A percentile compares a stretch with the other conserved stretches of the same genome.
phyloP scores from a whole-genome alignment of 2,113 vertebrate genomes.

The Eulemur macaco region DNA sequence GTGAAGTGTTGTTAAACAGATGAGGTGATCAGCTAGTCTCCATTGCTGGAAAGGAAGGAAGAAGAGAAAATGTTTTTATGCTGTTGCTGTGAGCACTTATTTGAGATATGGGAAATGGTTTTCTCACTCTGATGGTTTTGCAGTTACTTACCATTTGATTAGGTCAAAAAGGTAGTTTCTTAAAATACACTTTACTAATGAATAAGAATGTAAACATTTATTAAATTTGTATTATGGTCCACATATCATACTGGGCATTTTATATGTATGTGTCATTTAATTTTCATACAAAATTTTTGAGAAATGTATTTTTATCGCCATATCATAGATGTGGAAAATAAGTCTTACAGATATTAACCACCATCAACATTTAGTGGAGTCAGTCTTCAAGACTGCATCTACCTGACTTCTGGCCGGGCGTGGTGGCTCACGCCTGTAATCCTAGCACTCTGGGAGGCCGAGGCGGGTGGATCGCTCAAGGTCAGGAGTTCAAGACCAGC shows the following conservation, averaged over 20 bases:
- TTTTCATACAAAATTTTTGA: background rate
- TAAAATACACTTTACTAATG: background rate
- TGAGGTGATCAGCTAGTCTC: background rate
- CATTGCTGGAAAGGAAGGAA: background rate
- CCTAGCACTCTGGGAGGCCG: too few species aligned
- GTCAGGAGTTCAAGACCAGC: too few species aligned
- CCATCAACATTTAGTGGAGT: background rate
- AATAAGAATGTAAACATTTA: background rate
- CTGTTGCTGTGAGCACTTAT: background rate
- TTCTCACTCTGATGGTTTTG: background rate
- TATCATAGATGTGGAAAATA: background rate
- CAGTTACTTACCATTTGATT: background rate
- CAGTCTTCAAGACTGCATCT: background rate
- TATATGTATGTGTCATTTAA: background rate
- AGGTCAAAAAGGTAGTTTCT: background rate
- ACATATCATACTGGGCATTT: background rate
- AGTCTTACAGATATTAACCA: background rate
- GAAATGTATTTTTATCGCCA: background rate
- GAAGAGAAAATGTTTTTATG: background rate
- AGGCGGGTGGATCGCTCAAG: too few species aligned
- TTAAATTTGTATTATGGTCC: background rate
- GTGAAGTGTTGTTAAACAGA: background rate
- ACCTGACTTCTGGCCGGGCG: background rate
- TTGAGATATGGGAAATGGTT: background rate
- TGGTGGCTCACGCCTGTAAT: too few species aligned